A percentile compares a stretch with the other conserved stretches of the same genome.
Conservation (phyloP, 2,797 vertebrate genomes). For the Odontamblyopus rebecca region DNA sequence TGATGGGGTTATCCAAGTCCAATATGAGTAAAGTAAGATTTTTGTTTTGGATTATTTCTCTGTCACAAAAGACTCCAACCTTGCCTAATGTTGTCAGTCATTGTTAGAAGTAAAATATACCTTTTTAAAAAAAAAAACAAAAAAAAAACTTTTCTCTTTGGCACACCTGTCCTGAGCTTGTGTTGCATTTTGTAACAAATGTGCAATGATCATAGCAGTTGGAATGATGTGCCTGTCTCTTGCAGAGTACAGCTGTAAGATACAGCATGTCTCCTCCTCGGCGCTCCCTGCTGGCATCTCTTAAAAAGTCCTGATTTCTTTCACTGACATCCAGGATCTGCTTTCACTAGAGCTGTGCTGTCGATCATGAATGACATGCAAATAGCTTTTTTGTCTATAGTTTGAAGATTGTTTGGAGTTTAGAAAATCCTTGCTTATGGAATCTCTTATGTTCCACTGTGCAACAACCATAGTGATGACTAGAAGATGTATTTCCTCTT, state of each 20-base stretch:
- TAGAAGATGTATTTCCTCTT: slow-evolving; percentile 27
- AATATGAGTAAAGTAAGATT: background rate
- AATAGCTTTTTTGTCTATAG: slow-evolving; percentile 29
- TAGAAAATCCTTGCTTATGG: slow-evolving; percentile 19
- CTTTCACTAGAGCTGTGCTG: slow-evolving; percentile 17
- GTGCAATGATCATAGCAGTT: slow-evolving; percentile 29
- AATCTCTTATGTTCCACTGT: slow-evolving; percentile 11
- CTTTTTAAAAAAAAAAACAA: background rate
- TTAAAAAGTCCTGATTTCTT: slow-evolving; percentile 18
- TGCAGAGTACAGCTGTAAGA: slow-evolving; percentile 37
- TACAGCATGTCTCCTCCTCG: slow-evolving; percentile 29
- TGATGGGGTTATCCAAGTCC: background rate
- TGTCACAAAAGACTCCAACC: background rate
- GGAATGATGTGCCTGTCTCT: slow-evolving; percentile 41
- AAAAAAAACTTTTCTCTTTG: background rate
- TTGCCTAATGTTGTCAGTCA: background rate
- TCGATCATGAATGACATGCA: slow-evolving; percentile 45
- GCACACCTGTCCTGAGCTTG: slow-evolving; percentile 23
- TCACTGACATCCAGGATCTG: slow-evolving; percentile 14
- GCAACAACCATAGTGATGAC: slow-evolving; percentile 12
- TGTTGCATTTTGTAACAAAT: slow-evolving; percentile 34
- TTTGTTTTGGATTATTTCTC: background rate
- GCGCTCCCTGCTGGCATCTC: slow-evolving; percentile 16
- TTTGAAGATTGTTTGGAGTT: slow-evolving; percentile 41
- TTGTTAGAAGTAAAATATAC: slow-evolving; percentile 21